A percentile compares a stretch with the other conserved stretches of the same genome.
Conservation (phyloP, 2,888 invertebrate species). For the Platypus cylindrus region DNA sequence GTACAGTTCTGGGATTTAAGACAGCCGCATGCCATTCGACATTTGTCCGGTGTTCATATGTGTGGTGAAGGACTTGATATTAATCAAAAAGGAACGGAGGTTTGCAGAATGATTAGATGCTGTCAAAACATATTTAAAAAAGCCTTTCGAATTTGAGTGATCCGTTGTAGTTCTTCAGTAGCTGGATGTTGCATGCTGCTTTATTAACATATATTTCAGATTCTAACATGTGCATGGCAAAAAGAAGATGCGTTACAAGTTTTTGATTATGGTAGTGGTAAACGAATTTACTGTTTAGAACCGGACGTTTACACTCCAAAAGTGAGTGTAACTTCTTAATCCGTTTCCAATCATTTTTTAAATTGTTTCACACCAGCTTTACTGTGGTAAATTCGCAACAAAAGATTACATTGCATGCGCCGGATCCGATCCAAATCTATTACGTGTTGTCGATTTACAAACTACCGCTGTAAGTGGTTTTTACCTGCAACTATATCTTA, state of each 20-base stretch:
- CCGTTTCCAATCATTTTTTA: slow-evolving; percentile 2
- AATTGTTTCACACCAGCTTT: slow-evolving; percentile 33
- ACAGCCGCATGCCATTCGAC: slow-evolving; percentile 45
- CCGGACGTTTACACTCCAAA: slow-evolving; percentile 37
- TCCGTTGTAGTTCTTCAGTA: too few species aligned
- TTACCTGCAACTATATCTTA: slow-evolving; percentile 1
- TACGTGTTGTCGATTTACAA: slow-evolving; percentile 48
- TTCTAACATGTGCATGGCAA: slow-evolving; percentile 54
- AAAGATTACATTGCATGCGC: slow-evolving; percentile 47
- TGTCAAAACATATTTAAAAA: too few species aligned
- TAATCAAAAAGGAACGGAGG: slow-evolving; percentile 48
- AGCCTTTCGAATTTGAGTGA: too few species aligned
- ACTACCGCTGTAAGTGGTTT: slow-evolving; percentile 41
- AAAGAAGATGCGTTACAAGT: slow-evolving; percentile 46
- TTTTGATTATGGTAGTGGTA: slow-evolving; percentile 55
- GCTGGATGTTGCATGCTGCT: too few species aligned
- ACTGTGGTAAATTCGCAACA: slow-evolving; percentile 47
- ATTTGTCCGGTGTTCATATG: slow-evolving; percentile 48
- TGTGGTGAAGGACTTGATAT: slow-evolving; percentile 57
- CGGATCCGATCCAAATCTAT: slow-evolving; percentile 46
- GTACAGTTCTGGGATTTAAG: slow-evolving; percentile 58
- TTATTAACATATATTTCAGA: slow-evolving; percentile 34
- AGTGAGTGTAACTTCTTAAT: slow-evolving; percentile 17
- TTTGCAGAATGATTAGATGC: too few species aligned
- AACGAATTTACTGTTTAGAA: slow-evolving; percentile 44